A percentile compares a stretch with the other conserved stretches of the same genome.
These are phyloP conservation scores for Blastobasis adustella DNA, from an alignment of 2,888 invertebrate species.

Conservation along the genomic window DNA sequence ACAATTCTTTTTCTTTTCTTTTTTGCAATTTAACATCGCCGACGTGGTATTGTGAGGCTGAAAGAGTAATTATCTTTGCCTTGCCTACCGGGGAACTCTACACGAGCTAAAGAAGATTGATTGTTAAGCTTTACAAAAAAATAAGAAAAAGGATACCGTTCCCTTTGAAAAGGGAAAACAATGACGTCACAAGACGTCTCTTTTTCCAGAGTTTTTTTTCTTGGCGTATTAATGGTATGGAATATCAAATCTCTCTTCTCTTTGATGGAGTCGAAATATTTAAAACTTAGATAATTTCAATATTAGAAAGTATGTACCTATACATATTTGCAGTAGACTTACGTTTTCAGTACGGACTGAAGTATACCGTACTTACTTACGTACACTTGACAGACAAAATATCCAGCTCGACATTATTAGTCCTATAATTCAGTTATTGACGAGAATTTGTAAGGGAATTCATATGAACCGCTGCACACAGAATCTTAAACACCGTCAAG, in stretches of 20 bases:
- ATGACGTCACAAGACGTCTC: not conserved
- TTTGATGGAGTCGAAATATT: not conserved
- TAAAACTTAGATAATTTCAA: not conserved
- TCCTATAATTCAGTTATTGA: no score
- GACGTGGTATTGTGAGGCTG: slow-evolving; percentile 1
- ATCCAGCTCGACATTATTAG: no score
- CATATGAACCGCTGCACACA: no score
- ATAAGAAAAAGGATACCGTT: not conserved
- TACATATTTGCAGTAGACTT: not conserved
- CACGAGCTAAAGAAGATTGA: slow-evolving; percentile 15
- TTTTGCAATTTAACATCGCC: slow-evolving; percentile 3
- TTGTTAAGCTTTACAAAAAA: slow-evolving; percentile 6
- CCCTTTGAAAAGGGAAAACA: slow-evolving; percentile 1
- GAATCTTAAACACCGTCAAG: no score
- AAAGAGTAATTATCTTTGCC: no score
- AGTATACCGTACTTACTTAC: not conserved
- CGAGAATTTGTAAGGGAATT: no score
- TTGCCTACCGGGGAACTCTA: not conserved
- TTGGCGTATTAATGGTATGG: not conserved
- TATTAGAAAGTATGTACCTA: not conserved
- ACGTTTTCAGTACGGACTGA: not conserved
- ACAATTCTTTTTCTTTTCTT: not conserved
- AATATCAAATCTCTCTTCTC: not conserved
- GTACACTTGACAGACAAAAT: no score
- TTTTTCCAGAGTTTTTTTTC: not conserved